Evolutionary conservation across 2,797 vertebrate genomes (phyloP).

Genomic region (Eulemur coronatus): DNA sequence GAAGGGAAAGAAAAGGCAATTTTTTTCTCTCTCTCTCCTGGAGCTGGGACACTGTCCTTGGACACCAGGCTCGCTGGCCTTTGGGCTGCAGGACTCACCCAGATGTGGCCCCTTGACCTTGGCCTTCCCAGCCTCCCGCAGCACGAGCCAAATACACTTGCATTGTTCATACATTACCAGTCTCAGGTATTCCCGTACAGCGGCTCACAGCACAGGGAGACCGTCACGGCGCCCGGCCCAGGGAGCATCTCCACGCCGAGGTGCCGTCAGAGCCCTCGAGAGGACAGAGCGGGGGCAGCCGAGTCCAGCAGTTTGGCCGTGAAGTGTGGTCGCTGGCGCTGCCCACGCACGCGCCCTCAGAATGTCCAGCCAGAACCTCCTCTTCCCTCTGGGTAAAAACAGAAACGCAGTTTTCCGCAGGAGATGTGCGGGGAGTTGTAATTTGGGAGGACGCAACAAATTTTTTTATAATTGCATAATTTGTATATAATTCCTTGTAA

Average conservation of each 20-base stretch:
- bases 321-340: neutral
- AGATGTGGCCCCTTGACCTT: neutral
- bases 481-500: constrained; percentile 69
- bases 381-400: neutral
- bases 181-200: neutral
- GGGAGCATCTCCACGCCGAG: neutral
- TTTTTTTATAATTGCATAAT: constrained; percentile 72
- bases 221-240: accelerated
- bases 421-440: neutral
- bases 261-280: neutral
- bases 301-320: neutral
- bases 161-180: neutral
- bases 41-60: neutral
- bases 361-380: neutral
- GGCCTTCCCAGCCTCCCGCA: neutral
- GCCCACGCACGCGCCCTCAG: neutral
- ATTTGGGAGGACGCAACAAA: constrained; percentile 36
- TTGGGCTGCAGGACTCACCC: neutral
- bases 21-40: neutral
- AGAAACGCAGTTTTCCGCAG: constrained; percentile 29
- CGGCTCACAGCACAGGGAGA: neutral
- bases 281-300: neutral
- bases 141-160: neutral
- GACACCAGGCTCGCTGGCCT: neutral
- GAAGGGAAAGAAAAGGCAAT: neutral